These are phyloP conservation scores for Cliona cf. orientalis DNA, from an alignment of 37 sponge, comb jelly and placozoan species.

Conservation along the genomic window DNA sequence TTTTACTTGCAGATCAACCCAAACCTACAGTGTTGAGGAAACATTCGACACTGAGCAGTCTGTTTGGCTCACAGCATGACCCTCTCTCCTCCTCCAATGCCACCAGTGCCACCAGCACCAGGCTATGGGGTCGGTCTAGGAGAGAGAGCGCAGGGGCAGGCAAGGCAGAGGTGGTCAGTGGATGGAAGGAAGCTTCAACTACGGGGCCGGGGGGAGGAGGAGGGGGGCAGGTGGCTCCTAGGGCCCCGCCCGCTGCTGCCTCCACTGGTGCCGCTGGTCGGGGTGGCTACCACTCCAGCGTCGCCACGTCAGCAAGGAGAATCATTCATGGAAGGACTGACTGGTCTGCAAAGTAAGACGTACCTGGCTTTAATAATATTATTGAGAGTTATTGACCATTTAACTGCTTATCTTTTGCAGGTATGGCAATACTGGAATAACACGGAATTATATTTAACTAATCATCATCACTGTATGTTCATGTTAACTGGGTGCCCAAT, in stretches of 20 bases:
- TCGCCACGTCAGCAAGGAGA: slow-evolving; percentile 15
- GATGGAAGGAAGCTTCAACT: not conserved
- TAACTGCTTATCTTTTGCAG: not conserved
- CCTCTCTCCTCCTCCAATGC: too few species aligned
- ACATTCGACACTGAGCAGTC: too few species aligned
- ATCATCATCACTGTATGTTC: not conserved
- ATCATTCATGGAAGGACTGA: slow-evolving; percentile 61
- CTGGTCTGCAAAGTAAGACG: slow-evolving; percentile 76
- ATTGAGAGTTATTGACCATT: not conserved
- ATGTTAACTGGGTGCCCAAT: not conserved
- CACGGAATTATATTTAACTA: slow-evolving; percentile 12
- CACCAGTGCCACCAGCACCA: too few species aligned
- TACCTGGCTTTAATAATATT: not conserved
- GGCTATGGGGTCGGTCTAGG: too few species aligned
- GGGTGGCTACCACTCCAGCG: slow-evolving; percentile 35
- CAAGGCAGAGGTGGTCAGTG: too few species aligned
- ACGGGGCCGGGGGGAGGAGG: not conserved
- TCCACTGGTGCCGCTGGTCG: not conserved
- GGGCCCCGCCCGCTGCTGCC: not conserved
- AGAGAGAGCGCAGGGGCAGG: too few species aligned
- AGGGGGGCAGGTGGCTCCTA: slow-evolving; percentile 5
- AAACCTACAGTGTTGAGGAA: too few species aligned
- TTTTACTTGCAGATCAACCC: too few species aligned
- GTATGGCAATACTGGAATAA: not conserved
- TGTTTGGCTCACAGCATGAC: too few species aligned